Base-by-base conservation (phyloP, 1,140 invertebrate species). In the Neodiprion pinetum region DNA sequence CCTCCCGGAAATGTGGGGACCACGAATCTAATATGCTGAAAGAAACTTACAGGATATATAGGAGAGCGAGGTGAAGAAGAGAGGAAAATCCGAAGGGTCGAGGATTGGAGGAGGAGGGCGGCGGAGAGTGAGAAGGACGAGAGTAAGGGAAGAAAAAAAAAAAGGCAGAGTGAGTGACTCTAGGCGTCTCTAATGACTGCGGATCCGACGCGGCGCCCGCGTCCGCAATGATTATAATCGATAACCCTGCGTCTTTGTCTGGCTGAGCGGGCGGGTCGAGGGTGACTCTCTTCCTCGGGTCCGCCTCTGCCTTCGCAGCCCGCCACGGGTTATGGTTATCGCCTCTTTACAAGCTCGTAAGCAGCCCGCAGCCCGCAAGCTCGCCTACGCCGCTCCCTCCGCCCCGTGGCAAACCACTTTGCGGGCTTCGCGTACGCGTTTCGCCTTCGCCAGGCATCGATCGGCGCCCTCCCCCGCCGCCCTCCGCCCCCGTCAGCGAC, bases 281-380 rank as follows among this genome's bases (percentile, higher is more conserved):
- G 48, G 40, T 48, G 28, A 40, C 74, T 75, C 74, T 48, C 68
- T 50, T 28, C 2, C 70, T 23, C 14, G 53, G 70, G 50, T 72
- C 67, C 50, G 74, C 74, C 74, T 61, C 67, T n/a, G 9, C 70
- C 53, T 12, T 14, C 73, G 47, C 72, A 65, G 73, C 70, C 10
- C 21, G 9, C 10, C 65, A 68, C 76, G 80, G 81, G 82, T 82
- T 84, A 84, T 79, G 85, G 85, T 85, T 85, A 86, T 86, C 84
- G 84, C 80, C 82, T 86, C 86, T 87, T 87, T 84, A 86, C 83
- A 84, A 85, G 84, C 84, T 87, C 84, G 81, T 86, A 86, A 86
- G 84, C 80, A 84, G 80, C 80, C 83, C 79, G 84, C 80, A 84
- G 80, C 80, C 83, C 79, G 77, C 84, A 82, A 83, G 81, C 79